phyloP scores from a whole-genome alignment of 2,113 vertebrate species.

The Cebus imitator region DNA sequence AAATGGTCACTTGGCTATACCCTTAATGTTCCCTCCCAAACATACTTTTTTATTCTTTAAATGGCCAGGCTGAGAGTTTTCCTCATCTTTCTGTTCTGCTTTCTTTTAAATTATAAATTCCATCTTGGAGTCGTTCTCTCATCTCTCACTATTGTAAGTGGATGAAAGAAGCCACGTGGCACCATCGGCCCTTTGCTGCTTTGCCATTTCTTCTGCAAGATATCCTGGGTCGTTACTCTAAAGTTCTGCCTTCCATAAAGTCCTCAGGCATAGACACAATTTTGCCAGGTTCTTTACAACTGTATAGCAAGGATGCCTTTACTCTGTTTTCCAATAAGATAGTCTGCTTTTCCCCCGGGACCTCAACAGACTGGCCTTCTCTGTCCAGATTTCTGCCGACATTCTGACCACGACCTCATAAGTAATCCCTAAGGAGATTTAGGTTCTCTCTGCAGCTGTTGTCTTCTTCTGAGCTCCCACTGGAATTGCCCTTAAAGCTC shows the following conservation, averaged over 20 bases:
- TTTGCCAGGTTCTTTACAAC: not conserved
- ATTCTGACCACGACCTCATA: not conserved
- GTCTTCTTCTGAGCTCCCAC: not conserved
- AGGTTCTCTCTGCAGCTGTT: not conserved
- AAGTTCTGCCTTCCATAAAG: not conserved
- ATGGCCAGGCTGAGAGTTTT: not conserved
- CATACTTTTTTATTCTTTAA: not conserved
- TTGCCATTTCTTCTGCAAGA: not conserved
- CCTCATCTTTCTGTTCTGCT: not conserved
- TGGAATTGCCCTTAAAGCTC: not conserved
- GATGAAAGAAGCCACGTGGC: not conserved
- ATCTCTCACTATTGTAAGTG: not conserved
- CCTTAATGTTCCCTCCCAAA: not conserved
- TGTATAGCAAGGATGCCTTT: not conserved
- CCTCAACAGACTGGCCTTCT: not conserved
- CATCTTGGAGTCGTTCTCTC: not conserved
- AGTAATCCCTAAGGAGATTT: not conserved
- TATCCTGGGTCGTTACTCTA: not conserved
- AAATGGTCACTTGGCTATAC: not conserved
- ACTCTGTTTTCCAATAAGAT: not conserved
- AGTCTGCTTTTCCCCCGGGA: no score
- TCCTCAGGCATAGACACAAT: not conserved
- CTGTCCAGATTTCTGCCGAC: not conserved
- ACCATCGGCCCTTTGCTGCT: not conserved
- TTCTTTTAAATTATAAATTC: not conserved